Percentiles rank a stretch among this genome's conserved stretches.
Evolutionary conservation across 2,113 vertebrate species (phyloP).

Genomic region (Pandion haliaetus): DNA sequence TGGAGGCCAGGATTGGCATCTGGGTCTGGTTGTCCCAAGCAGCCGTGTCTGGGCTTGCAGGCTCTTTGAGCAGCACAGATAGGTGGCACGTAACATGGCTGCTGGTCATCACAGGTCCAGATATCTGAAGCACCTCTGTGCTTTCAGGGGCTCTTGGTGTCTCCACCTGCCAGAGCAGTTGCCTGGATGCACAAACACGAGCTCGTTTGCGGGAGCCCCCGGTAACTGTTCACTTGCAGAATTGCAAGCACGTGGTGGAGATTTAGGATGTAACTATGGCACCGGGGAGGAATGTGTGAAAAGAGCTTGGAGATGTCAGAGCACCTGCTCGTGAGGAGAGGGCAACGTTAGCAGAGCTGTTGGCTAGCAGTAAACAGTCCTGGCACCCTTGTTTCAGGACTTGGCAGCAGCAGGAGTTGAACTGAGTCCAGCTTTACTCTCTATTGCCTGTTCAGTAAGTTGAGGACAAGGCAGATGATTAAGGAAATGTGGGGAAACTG

Average conservation of each 20-base stretch:
- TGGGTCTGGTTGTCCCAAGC: not conserved
- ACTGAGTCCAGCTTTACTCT: slow-evolving; percentile 54
- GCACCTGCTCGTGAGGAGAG: slow-evolving; percentile 37
- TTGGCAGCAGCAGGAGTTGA: slow-evolving; percentile 61
- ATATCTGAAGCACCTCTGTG: not conserved
- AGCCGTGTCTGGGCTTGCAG: not conserved
- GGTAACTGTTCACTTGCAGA: not conserved
- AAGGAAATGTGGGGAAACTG: slow-evolving; percentile 66
- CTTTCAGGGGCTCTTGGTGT: not conserved
- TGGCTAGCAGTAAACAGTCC: slow-evolving; percentile 63
- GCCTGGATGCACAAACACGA: not conserved
- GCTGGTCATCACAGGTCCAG: not conserved
- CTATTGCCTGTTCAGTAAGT: slow-evolving; percentile 63
- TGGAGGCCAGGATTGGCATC: not conserved
- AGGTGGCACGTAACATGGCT: accelerated
- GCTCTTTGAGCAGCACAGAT: not conserved
- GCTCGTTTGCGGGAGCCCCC: not conserved
- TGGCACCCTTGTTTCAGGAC: slow-evolving; percentile 63
- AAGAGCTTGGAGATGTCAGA: slow-evolving; percentile 51
- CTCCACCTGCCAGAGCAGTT: not conserved
- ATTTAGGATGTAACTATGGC: not conserved
- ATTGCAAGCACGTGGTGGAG: not conserved
- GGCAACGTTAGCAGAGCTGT: slow-evolving; percentile 39
- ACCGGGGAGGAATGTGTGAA: slow-evolving; percentile 27
- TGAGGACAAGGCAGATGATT: slow-evolving; percentile 71